Evolutionary conservation across 2,888 invertebrate species (phyloP).

Genomic region (Lissocephala sabroskyi): DNA sequence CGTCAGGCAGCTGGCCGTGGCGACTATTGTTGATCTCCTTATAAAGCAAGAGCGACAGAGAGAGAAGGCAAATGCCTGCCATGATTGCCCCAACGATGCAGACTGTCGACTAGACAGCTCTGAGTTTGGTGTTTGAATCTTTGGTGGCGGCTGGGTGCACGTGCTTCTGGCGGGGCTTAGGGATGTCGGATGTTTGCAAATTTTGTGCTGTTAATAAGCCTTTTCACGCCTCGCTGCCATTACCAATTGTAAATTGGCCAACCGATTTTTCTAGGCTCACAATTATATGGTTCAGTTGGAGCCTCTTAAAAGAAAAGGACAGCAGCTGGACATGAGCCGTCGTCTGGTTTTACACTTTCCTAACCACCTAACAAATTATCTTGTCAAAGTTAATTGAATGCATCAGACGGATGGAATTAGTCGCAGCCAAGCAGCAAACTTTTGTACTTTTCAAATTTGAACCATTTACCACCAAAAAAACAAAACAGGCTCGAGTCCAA

Average conservation of each 20-base stretch:
- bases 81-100: conserved; percentile 25
- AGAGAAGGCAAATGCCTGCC: conserved; percentile 37
- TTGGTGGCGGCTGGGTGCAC: neutral
- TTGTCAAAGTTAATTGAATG: conserved; percentile 57
- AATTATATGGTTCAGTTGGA: no score
- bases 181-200: conserved; percentile 45
- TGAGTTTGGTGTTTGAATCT: conserved; percentile 16
- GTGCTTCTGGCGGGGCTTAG: neutral
- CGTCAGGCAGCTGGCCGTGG: conserved; percentile 24
- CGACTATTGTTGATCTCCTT: no score
- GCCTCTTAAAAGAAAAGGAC: no score
- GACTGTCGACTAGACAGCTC: conserved; percentile 3
- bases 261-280: conserved; percentile 14
- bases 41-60: conserved; percentile 24
- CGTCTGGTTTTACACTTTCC: no score
- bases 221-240: conserved; percentile 66
- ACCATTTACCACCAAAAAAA: no score
- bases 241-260: conserved; percentile 49
- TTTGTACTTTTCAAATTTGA: no score
- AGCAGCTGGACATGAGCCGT: no score
- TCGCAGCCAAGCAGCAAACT: no score
- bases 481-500: no score
- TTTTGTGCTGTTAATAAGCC: conserved; percentile 69
- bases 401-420: no score
- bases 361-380: no score